These are phyloP conservation scores for Percina caprodes DNA, from an alignment of 2,113 vertebrate species.

Conservation along the genomic window DNA sequence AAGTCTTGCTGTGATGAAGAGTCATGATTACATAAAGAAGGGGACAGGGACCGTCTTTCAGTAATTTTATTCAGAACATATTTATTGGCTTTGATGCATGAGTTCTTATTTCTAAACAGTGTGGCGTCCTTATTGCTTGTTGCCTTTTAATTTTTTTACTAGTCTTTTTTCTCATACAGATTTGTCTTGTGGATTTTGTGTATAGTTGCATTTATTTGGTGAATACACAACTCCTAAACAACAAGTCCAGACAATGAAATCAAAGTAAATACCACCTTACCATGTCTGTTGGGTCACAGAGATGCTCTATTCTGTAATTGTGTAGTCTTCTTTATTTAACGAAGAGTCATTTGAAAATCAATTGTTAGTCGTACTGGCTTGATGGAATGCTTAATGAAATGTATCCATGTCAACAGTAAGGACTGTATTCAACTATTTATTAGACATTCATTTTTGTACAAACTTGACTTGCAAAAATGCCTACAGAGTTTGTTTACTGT, in stretches of 20 bases:
- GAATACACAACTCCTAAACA: not conserved
- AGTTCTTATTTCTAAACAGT: not conserved
- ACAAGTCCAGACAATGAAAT: slow-evolving; percentile 21
- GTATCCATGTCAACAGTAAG: not conserved
- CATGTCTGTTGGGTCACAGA: slow-evolving; percentile 27
- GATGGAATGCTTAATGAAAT: slow-evolving; percentile 29
- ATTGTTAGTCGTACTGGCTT: not conserved
- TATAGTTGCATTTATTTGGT: not conserved
- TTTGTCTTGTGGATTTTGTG: not conserved
- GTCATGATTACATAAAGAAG: not conserved
- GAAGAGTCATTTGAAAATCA: slow-evolving; percentile 39
- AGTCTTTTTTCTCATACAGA: not conserved
- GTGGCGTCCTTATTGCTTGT: not conserved
- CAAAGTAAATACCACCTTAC: slow-evolving; percentile 39
- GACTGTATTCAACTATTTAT: not conserved
- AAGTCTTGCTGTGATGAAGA: slow-evolving; percentile 16
- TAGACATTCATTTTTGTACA: not conserved
- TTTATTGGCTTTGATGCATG: not conserved
- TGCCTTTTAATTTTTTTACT: not conserved
- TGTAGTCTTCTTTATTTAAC: slow-evolving; percentile 51
- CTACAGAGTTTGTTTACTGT: not conserved
- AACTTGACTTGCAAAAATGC: not conserved
- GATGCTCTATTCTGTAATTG: slow-evolving; percentile 28
- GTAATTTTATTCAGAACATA: slow-evolving; percentile 1
- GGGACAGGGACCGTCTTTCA: not conserved